phyloP scores from a whole-genome alignment of 2,113 vertebrate species.

The Crocuta crocuta region DNA sequence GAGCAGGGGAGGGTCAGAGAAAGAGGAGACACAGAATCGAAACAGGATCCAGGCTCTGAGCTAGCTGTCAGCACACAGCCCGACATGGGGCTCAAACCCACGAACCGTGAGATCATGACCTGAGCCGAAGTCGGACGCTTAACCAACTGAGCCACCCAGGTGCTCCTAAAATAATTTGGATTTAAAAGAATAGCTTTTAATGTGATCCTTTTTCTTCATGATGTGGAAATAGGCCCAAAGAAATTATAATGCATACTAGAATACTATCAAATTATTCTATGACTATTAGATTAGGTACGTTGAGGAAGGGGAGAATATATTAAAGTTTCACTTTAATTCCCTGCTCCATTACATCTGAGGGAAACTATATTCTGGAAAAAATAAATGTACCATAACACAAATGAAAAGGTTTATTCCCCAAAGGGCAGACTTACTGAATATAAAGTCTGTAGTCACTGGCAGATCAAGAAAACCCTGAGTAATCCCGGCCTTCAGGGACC shows the following conservation, averaged over 20 bases:
- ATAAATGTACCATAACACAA: background rate
- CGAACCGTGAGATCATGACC: no score
- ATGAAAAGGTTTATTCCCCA: slow-evolving; percentile 12
- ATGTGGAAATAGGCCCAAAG: background rate
- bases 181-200: slow-evolving; percentile 31
- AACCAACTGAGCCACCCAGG: no score
- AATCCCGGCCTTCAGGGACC: background rate
- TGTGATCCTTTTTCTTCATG: slow-evolving; percentile 23
- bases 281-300: slow-evolving; percentile 33
- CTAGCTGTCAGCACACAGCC: no score
- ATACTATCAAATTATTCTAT: slow-evolving; percentile 6
- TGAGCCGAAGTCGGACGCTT: no score
- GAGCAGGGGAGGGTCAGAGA: no score
- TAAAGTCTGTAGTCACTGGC: background rate
- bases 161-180: background rate
- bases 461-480: background rate
- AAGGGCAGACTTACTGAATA: background rate
- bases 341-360: background rate
- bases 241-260: slow-evolving; percentile 1
- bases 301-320: background rate
- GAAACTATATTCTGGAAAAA: background rate
- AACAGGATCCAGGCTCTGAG: no score
- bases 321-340: slow-evolving; percentile 46
- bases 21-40: no score
- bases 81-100: no score